A percentile compares a stretch with the other conserved stretches of the same genome.
These are phyloP conservation scores for Macrochelys suwanniensis DNA, from an alignment of 2,797 vertebrate genomes.

Conservation along the genomic window DNA sequence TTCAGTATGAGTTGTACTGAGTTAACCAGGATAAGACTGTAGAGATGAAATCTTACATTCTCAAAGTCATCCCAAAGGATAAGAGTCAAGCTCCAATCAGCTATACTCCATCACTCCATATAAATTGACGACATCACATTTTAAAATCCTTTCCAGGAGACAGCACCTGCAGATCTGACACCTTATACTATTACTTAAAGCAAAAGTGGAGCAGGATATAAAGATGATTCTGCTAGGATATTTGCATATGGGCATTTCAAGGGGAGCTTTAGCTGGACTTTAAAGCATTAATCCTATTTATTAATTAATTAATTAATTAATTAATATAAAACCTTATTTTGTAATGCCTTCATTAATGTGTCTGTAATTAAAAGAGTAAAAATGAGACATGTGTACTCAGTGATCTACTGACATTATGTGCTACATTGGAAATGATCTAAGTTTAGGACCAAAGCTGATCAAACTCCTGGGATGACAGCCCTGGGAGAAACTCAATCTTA, in stretches of 20 bases:
- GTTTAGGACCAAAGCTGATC: not conserved
- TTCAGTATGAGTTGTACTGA: not conserved
- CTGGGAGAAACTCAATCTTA: not conserved
- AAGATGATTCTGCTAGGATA: not conserved
- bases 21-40: not conserved
- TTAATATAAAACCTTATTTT: not conserved
- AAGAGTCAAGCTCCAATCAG: not conserved
- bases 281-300: not conserved
- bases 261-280: not conserved
- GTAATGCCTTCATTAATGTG: not conserved
- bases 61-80: not conserved
- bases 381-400: not conserved
- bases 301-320: not conserved
- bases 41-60: not conserved
- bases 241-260: not conserved
- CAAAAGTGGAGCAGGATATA: not conserved
- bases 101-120: constrained; percentile 16
- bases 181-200: not conserved
- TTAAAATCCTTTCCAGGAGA: constrained; percentile 2
- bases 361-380: constrained; percentile 9
- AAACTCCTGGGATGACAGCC: not conserved
- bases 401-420: not conserved
- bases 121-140: constrained; percentile 29
- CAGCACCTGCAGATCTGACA: not conserved
- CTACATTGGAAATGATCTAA: not conserved